phyloP scores from a whole-genome alignment of 2,797 vertebrate genomes.

The Heliangelus exortis region DNA sequence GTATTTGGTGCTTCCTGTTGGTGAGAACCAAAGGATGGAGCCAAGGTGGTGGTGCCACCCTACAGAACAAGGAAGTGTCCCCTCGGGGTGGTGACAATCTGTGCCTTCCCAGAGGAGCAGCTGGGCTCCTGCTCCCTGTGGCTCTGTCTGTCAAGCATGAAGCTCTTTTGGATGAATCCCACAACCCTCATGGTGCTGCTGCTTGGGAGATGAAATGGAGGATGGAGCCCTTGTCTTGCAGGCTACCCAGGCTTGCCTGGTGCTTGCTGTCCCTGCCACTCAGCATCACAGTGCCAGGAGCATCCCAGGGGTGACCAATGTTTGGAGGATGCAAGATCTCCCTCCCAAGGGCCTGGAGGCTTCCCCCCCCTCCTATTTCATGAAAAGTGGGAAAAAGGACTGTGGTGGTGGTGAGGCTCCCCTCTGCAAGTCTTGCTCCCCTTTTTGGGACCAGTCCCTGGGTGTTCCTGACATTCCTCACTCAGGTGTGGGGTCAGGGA shows the following conservation, averaged over 20 bases:
- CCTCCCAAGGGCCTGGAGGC: background rate
- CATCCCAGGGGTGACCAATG: background rate
- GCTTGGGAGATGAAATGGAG: background rate
- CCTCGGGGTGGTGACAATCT: background rate
- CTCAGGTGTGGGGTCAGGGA: background rate
- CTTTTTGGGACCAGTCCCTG: rapidly evolving
- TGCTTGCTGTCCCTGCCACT: rapidly evolving
- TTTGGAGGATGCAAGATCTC: background rate
- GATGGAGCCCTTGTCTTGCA: background rate
- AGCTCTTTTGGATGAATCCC: background rate
- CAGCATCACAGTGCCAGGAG: background rate
- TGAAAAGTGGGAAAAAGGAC: background rate
- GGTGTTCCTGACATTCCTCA: background rate
- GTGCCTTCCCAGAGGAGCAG: background rate
- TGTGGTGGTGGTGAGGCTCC: background rate
- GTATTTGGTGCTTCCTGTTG: rapidly evolving
- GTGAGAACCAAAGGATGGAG: background rate
- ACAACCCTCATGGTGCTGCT: rapidly evolving
- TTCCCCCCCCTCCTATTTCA: background rate
- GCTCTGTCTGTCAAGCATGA: background rate
- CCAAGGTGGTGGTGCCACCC: background rate
- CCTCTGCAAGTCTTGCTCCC: background rate
- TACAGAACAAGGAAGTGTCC: background rate
- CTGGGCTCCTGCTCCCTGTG: rapidly evolving
- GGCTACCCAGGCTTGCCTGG: rapidly evolving